Conservation (phyloP, 2,888 invertebrate genomes). For the Blastobasis adustella region DNA sequence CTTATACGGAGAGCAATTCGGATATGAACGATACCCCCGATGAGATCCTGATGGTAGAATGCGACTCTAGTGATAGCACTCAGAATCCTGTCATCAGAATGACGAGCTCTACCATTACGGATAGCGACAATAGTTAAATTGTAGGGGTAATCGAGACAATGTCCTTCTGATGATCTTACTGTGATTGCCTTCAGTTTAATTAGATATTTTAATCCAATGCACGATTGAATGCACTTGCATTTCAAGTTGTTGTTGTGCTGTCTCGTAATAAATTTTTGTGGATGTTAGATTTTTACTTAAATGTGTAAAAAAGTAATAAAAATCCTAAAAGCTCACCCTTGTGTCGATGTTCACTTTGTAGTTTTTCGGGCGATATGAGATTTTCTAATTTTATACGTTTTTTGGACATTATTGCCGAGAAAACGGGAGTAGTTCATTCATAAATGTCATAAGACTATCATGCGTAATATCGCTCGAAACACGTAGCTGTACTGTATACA, state of each 20-base stretch:
- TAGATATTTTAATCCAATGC: too few relatives aligned
- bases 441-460: too few relatives aligned
- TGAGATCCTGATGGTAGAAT: constrained; percentile 66
- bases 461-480: too few relatives aligned
- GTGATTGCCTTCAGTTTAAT: too few relatives aligned
- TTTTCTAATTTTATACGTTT: too few relatives aligned
- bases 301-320: constrained; percentile 23
- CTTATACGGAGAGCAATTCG: constrained; percentile 65
- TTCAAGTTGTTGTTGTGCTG: not conserved
- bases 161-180: too few relatives aligned
- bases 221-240: too few relatives aligned
- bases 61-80: constrained; percentile 63
- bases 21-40: constrained; percentile 65
- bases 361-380: too few relatives aligned
- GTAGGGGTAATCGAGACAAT: not conserved
- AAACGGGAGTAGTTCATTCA: too few relatives aligned
- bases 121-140: constrained; percentile 60
- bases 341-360: constrained; percentile 17
- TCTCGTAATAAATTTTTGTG: constrained; percentile 18
- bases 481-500: too few relatives aligned
- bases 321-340: constrained; percentile 22
- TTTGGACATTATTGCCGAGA: too few relatives aligned
- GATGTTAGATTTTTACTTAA: constrained; percentile 27
- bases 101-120: constrained; percentile 62
- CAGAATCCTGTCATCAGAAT: constrained; percentile 66